phyloP scores from a whole-genome alignment of 2,797 vertebrate species.

The Galagoides demidoff region DNA sequence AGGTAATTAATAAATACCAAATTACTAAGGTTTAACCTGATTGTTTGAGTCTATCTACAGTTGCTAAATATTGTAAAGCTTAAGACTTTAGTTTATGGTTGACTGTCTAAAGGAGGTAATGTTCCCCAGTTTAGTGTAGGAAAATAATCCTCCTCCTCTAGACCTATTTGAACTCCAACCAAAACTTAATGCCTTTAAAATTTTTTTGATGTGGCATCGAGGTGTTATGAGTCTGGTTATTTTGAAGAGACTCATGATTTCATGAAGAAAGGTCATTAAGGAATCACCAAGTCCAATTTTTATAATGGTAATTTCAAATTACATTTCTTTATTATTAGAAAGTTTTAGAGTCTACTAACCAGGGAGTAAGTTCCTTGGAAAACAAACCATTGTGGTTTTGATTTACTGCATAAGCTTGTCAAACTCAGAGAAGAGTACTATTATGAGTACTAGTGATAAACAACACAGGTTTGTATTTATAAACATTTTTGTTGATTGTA shows the following conservation, averaged over 20 bases:
- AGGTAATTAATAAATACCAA: neutral
- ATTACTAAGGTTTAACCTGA: slow-evolving; percentile 7
- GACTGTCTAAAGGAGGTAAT: neutral
- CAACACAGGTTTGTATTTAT: neutral
- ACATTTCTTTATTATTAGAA: neutral
- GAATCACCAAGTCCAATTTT: neutral
- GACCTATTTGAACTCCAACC: neutral
- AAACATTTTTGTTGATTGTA: neutral
- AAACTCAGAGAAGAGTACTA: neutral
- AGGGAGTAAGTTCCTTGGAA: neutral
- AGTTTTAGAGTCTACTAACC: neutral
- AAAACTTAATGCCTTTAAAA: neutral
- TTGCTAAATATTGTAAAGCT: slow-evolving; percentile 25
- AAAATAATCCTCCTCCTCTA: slow-evolving; percentile 23
- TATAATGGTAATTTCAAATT: slow-evolving; percentile 11
- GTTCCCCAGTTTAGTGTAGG: neutral
- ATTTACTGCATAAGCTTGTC: slow-evolving; percentile 3
- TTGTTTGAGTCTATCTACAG: neutral
- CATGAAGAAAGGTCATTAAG: slow-evolving; percentile 27
- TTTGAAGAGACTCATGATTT: neutral
- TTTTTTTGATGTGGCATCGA: neutral
- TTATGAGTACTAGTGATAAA: slow-evolving; percentile 9
- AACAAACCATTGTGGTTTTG: neutral
- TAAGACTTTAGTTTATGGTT: neutral
- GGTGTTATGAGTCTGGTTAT: neutral